A percentile compares a stretch with the other conserved stretches of the same genome.
phyloP scores from a whole-genome alignment of 2,113 vertebrate species.

The Oryzias curvinotus region DNA sequence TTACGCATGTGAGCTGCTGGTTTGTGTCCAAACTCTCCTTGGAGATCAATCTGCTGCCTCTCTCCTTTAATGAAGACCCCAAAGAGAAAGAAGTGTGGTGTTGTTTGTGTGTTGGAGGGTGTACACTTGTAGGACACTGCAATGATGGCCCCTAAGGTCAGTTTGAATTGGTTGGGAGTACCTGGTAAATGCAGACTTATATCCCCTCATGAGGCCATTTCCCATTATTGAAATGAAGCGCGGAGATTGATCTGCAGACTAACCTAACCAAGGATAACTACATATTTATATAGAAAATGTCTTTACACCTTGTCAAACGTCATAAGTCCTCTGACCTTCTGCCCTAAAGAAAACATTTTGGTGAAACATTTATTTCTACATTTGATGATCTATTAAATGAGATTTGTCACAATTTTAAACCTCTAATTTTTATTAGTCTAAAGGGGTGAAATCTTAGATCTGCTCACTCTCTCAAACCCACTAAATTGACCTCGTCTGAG shows the following conservation, averaged over 20 bases:
- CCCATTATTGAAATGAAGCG: constrained; percentile 63
- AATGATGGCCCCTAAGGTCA: constrained; percentile 62
- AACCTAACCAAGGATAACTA: too few species aligned
- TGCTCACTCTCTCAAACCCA: too few species aligned
- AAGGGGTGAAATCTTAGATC: too few species aligned
- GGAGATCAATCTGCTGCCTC: constrained; percentile 66
- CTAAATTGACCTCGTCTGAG: too few species aligned
- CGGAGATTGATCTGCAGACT: constrained; percentile 39
- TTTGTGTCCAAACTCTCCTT: constrained; percentile 66
- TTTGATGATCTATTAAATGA: too few species aligned
- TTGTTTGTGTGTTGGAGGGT: neutral
- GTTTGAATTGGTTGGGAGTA: constrained; percentile 74
- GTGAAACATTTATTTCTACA: too few species aligned
- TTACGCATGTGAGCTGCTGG: constrained; percentile 27
- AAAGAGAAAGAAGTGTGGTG: constrained; percentile 23
- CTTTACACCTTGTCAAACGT: too few species aligned
- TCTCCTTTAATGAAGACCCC: constrained; percentile 69
- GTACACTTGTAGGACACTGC: constrained; percentile 11
- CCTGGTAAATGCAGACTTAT: constrained; percentile 54
- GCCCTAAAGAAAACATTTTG: too few species aligned
- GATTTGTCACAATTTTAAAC: too few species aligned
- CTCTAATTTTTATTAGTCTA: too few species aligned
- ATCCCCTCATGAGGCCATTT: constrained; percentile 76
- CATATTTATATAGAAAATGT: too few species aligned
- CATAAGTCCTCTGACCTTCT: too few species aligned